Conservation (phyloP, 2,888 invertebrate genomes). For the Amblyjoppa fuscipennis region DNA sequence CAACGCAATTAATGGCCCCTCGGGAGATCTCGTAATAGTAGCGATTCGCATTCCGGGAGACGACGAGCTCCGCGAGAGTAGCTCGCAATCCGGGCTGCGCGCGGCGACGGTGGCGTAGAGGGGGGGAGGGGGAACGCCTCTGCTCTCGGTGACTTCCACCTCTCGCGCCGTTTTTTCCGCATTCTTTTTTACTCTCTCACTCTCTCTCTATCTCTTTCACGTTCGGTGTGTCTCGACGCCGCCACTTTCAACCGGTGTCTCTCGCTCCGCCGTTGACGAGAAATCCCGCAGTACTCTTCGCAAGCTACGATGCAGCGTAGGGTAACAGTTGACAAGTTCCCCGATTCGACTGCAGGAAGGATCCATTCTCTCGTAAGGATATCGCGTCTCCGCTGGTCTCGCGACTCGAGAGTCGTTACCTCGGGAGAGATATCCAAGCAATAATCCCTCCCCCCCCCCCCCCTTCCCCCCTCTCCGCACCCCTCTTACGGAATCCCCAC, state of each 20-base stretch:
- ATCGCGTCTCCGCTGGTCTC: conserved; percentile 17
- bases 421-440: conserved; percentile 13
- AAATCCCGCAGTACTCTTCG: conserved; percentile 1
- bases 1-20: conserved; percentile 60
- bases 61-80: conserved; percentile 14
- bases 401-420: conserved; percentile 5
- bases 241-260: conserved; percentile 18
- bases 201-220: background rate
- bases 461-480: too few species aligned
- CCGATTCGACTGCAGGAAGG: conserved; percentile 6
- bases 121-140: conserved; percentile 62
- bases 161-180: conserved; percentile 21
- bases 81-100: background rate
- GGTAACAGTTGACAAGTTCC: conserved; percentile 40
- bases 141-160: conserved; percentile 62
- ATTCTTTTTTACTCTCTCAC: conserved; percentile 16
- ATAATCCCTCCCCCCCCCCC: conserved; percentile 16
- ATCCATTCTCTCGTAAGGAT: conserved; percentile 21
- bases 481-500: conserved; percentile 2
- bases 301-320: conserved; percentile 26
- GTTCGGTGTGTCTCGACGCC: conserved; percentile 6
- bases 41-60: conserved; percentile 54
- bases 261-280: conserved; percentile 32
- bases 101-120: conserved; percentile 40
- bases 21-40: conserved; percentile 60